phyloP scores from a whole-genome alignment of 2,113 vertebrate species.

The Otocyon megalotis region DNA sequence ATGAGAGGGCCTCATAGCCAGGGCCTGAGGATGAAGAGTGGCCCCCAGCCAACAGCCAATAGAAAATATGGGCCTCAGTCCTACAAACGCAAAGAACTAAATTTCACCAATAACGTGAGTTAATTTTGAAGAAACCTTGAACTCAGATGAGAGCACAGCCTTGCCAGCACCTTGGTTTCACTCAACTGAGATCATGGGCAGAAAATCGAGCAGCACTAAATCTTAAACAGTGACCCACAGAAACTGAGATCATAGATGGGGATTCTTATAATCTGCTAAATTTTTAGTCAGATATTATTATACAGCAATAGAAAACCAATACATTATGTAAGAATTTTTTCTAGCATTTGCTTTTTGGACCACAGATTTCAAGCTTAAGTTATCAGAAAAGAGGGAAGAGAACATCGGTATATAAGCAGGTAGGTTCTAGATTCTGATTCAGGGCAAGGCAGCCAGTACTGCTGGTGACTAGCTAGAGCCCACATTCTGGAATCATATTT shows the following conservation, averaged over 20 bases:
- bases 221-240: neutral
- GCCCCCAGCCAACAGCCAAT: no score
- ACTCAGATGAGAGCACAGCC: neutral
- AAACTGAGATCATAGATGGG: neutral
- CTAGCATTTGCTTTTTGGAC: neutral
- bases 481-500: neutral
- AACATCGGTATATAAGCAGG: neutral
- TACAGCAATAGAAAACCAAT: neutral
- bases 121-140: neutral
- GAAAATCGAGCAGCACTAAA: neutral
- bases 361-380: neutral
- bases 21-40: neutral
- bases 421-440: neutral
- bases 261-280: neutral
- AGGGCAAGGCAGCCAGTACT: neutral
- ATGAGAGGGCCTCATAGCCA: neutral
- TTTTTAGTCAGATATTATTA: neutral
- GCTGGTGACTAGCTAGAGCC: neutral
- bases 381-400: neutral
- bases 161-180: neutral
- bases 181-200: neutral
- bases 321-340: neutral
- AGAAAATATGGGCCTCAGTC: neutral
- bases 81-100: neutral
- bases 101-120: neutral